Evolutionary conservation across 1,140 invertebrate genomes (phyloP), one percentile per base, ranked within the genome.

Genomic region (Sarcophaga bullata): DNA sequence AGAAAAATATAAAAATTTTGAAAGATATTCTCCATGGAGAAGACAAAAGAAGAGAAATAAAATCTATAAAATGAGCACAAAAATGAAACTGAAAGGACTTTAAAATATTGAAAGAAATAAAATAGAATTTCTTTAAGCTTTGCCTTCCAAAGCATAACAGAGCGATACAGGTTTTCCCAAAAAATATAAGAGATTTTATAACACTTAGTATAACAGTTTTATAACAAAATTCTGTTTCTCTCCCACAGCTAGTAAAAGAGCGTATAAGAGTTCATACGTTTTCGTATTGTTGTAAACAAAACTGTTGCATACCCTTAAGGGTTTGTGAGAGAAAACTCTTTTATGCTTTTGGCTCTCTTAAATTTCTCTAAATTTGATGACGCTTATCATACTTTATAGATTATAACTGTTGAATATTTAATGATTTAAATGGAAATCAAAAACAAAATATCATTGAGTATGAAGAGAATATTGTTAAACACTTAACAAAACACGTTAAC

Each of bases 331-430:
- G n/a, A 1, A 68, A 19, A 25, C 62, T 68, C 62, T 68, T 68
- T 25, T 68, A 68, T 13, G 6, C 10, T 7, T 19, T 9, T 68
- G 19, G 1, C 15, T 8, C 10, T 62, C 9, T 19, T 37, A 68
- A 25, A 19, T 17, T 7, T 68, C 62, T 68, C 62, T 68, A 2
- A 1, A 37, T 37, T 4, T 37, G 25, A 1, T 37, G 25, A 1
- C 25, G 4, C 25, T 37, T 37, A 37, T 37, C 4, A 37, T 37
- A 17, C 62, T 25, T 72, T 72, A 0, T 25, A 78, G 75, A 78
- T 48, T 52, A 78, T 78, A 78, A 78, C 75, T 78, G 75, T 78
- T 78, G 75, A 78, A 78, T 78, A 78, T 78, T 78, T 78, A 19
- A 78, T 78, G 19, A 68, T 8, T 68, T 25, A 9, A 37, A 37